These are phyloP conservation scores for Drosophila virilis DNA, from an alignment of 1,140 invertebrate genomes.

Conservation along the genomic window DNA sequence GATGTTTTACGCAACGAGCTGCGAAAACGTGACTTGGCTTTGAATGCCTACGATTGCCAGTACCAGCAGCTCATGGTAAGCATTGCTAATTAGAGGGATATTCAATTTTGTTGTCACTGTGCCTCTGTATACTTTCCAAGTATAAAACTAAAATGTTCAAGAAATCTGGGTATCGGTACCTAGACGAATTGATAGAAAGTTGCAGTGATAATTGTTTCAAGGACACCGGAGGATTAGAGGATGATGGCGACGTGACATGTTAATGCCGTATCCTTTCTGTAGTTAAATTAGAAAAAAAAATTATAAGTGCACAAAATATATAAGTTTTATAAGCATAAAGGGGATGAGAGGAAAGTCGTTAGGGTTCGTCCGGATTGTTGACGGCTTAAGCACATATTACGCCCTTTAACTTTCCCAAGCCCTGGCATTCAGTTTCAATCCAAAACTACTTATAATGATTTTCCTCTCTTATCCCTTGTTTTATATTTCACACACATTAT, in stretches of 20 bases:
- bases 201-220: slow-evolving; percentile 44
- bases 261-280: slow-evolving; percentile 4
- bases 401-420: slow-evolving; percentile 23
- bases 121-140: slow-evolving; percentile 27
- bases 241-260: slow-evolving; percentile 42
- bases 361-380: slow-evolving; percentile 35
- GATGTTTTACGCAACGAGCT: slow-evolving; percentile 62
- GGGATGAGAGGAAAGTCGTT: slow-evolving; percentile 50
- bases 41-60: slow-evolving; percentile 73
- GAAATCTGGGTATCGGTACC: slow-evolving; percentile 69
- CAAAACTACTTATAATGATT: slow-evolving; percentile 49
- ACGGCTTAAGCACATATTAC: slow-evolving; percentile 11
- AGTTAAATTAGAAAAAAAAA: slow-evolving; percentile 6
- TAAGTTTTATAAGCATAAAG: not conserved
- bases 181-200: slow-evolving; percentile 51
- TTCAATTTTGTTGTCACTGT: slow-evolving; percentile 8
- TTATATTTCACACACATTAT: slow-evolving; percentile 4
- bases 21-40: slow-evolving; percentile 58
- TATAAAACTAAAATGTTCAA: slow-evolving; percentile 67
- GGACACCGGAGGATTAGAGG: slow-evolving; percentile 40
- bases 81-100: not conserved
- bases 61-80: slow-evolving; percentile 79
- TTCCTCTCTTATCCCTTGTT: slow-evolving; percentile 41
- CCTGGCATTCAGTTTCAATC: slow-evolving; percentile 19
- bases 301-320: not conserved